Conservation (phyloP, 2,113 vertebrate genomes). For the Nicator chloris region DNA sequence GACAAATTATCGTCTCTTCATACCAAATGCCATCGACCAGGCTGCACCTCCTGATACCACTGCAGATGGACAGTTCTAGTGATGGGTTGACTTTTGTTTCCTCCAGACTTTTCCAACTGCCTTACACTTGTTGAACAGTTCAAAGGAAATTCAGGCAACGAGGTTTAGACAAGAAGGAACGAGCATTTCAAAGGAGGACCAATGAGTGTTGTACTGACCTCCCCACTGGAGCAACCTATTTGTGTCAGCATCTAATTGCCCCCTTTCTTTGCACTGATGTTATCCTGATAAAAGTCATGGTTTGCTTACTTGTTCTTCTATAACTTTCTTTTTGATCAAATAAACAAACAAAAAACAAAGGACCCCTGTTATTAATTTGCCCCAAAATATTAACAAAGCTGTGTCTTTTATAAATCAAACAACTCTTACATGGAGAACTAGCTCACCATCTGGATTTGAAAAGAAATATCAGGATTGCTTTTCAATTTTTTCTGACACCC, state of each 20-base stretch:
- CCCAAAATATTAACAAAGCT: neutral
- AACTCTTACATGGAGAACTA: neutral
- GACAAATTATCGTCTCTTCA: neutral
- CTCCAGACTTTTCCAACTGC: neutral
- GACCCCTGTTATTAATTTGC: neutral
- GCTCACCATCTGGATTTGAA: neutral
- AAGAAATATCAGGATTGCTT: neutral
- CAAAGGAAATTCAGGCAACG: neutral
- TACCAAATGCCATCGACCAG: neutral
- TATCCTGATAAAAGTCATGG: neutral
- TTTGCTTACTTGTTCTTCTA: neutral
- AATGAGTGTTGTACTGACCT: accelerated
- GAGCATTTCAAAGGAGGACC: neutral
- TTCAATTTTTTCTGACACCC: neutral
- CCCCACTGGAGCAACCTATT: neutral
- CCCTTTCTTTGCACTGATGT: neutral
- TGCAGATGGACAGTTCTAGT: neutral
- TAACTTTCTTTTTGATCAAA: neutral
- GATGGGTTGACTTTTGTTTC: neutral
- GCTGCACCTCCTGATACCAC: neutral
- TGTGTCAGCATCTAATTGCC: neutral
- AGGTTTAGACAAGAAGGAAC: neutral
- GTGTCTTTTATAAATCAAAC: neutral
- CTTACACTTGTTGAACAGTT: neutral
- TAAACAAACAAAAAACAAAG: neutral